Evolutionary conservation across 2,797 vertebrate genomes (phyloP).

Genomic region (Malacoraja senta): DNA sequence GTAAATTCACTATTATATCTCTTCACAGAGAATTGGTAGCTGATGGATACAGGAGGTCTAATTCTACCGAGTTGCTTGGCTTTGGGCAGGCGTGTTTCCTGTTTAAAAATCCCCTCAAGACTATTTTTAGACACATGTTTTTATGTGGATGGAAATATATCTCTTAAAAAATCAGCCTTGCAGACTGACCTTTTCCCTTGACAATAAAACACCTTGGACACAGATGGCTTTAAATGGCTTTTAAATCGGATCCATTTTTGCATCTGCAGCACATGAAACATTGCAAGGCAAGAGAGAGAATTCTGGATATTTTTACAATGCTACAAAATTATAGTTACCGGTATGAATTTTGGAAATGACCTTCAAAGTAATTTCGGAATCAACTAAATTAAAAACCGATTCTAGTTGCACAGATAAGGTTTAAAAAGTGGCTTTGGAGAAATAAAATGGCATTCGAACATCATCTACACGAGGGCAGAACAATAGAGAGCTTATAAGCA

Average conservation of each 20-base stretch:
- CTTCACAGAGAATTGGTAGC: neutral
- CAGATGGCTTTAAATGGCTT: conserved; percentile 24
- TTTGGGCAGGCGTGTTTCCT: conserved; percentile 13
- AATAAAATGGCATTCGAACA: neutral
- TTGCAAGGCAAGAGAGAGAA: neutral
- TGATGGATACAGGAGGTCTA: conserved; percentile 12
- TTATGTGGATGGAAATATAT: conserved; percentile 2
- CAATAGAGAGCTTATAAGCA: neutral
- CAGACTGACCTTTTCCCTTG: neutral
- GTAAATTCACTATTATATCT: neutral
- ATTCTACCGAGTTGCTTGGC: conserved; percentile 10
- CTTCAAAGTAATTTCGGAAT: neutral
- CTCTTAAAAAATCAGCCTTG: neutral
- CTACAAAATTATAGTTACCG: neutral
- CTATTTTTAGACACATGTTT: neutral
- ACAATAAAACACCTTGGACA: conserved; percentile 19
- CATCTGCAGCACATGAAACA: neutral
- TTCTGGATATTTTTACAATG: neutral
- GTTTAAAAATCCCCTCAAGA: conserved; percentile 21
- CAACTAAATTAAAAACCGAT: neutral
- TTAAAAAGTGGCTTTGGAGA: neutral
- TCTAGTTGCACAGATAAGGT: neutral
- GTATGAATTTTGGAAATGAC: neutral
- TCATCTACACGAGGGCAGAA: neutral
- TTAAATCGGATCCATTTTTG: conserved; percentile 20